These are phyloP conservation scores for Cephus sareptanus DNA, from an alignment of 2,888 invertebrate species.

Conservation along the genomic window DNA sequence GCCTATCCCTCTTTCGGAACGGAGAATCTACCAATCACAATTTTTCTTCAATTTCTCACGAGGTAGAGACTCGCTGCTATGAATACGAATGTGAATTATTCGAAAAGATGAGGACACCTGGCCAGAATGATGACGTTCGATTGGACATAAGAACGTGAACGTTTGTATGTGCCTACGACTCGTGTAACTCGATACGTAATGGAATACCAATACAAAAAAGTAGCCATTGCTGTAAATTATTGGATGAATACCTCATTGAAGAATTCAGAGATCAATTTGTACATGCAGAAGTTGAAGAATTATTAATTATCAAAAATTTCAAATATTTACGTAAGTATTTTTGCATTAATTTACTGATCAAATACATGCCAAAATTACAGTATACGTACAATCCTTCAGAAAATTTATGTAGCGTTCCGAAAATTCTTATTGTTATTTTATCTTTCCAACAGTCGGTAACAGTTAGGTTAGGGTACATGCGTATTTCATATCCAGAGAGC, in stretches of 20 bases:
- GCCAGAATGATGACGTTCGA: not conserved
- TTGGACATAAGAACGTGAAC: not conserved
- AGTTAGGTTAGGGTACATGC: not conserved
- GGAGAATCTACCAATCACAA: not conserved
- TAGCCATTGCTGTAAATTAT: not conserved
- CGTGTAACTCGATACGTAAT: not conserved
- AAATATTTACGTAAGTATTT: not conserved
- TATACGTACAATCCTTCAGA: not conserved
- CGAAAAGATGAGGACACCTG: slow-evolving; percentile 1
- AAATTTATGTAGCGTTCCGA: not conserved
- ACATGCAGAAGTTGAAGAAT: not conserved
- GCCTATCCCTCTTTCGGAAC: not conserved
- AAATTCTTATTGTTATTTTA: not conserved
- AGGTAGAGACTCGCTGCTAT: not conserved
- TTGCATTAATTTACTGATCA: not conserved
- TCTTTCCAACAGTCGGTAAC: not conserved
- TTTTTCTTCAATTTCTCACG: not conserved
- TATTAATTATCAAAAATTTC: not conserved
- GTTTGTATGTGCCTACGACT: not conserved
- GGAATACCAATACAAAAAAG: not conserved
- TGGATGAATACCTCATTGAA: not conserved
- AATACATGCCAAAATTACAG: not conserved
- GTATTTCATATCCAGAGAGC: not conserved
- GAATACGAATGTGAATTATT: slow-evolving; percentile 3
- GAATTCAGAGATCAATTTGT: not conserved